A percentile compares a stretch with the other conserved stretches of the same genome.
Conservation (phyloP, 2,888 invertebrate species). For the Caenorhabditis sp. region DNA sequence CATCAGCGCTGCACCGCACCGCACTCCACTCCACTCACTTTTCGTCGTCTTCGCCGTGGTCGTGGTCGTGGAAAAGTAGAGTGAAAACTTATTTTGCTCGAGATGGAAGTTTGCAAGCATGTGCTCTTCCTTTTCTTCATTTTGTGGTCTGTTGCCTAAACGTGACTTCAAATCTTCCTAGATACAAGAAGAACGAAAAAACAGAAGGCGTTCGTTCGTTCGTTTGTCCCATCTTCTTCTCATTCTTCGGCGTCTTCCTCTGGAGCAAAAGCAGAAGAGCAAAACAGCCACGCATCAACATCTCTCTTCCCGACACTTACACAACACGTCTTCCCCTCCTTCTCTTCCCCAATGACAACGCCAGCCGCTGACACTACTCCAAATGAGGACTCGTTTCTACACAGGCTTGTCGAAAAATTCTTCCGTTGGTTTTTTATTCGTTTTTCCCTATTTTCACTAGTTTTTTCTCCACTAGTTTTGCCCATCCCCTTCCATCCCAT, state of each 20-base stretch:
- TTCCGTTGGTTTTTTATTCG: conserved; percentile 57
- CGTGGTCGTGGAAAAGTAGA: neutral
- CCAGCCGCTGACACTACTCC: conserved; percentile 22
- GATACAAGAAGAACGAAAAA: neutral
- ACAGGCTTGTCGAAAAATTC: conserved; percentile 50
- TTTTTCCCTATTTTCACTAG: too few relatives aligned
- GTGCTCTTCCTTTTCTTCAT: conserved; percentile 12
- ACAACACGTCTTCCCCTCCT: conserved; percentile 16
- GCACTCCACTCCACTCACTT: conserved; percentile 33
- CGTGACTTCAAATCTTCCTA: neutral
- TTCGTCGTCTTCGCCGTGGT: too few relatives aligned
- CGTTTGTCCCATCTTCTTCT: too few relatives aligned
- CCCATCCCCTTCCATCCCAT: too few relatives aligned
- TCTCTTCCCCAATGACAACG: conserved; percentile 50
- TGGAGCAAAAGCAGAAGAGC: neutral
- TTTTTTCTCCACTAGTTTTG: conserved; percentile 9
- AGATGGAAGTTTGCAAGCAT: conserved; percentile 14
- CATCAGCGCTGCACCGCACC: too few relatives aligned
- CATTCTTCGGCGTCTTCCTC: too few relatives aligned
- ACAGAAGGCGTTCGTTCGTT: too few relatives aligned
- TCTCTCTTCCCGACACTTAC: conserved; percentile 12
- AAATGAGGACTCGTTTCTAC: conserved; percentile 39
- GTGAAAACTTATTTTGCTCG: conserved; percentile 1
- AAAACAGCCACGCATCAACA: conserved; percentile 37
- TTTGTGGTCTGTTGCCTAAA: neutral